Evolutionary conservation across 2,888 invertebrate species (phyloP).

Genomic region (Noctua pronuba): DNA sequence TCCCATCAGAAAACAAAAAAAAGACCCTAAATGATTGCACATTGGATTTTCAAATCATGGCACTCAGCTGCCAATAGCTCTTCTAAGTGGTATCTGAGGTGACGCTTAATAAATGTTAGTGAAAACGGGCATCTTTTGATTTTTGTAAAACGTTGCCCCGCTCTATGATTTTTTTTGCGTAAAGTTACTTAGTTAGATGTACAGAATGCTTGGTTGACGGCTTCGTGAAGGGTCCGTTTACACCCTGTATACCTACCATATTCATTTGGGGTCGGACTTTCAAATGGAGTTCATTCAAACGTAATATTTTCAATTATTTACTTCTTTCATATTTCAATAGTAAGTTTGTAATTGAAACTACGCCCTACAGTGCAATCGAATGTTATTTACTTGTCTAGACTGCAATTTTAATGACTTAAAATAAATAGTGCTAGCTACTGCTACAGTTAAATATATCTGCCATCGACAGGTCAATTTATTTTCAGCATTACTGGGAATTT

Average conservation of each 20-base stretch:
- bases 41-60: neutral
- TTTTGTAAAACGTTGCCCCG: no score
- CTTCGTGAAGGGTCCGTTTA: no score
- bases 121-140: no score
- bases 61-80: no score
- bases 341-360: conserved; percentile 16
- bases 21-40: no score
- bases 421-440: conserved; percentile 10
- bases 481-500: neutral
- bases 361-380: conserved; percentile 22
- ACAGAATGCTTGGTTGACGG: no score
- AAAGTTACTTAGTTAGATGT: no score
- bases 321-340: neutral
- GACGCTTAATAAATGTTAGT: no score
- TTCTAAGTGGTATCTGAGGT: no score
- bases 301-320: neutral
- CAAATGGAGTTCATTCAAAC: neutral
- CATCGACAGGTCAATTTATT: conserved; percentile 44
- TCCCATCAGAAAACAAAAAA: no score
- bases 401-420: conserved; percentile 25
- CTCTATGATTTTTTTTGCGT: no score
- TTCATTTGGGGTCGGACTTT: neutral
- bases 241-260: no score
- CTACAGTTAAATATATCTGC: conserved; percentile 32
- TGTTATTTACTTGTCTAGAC: conserved; percentile 56